phyloP scores from a whole-genome alignment of 2,113 vertebrate species.

The Neomonachus schauinslandi region DNA sequence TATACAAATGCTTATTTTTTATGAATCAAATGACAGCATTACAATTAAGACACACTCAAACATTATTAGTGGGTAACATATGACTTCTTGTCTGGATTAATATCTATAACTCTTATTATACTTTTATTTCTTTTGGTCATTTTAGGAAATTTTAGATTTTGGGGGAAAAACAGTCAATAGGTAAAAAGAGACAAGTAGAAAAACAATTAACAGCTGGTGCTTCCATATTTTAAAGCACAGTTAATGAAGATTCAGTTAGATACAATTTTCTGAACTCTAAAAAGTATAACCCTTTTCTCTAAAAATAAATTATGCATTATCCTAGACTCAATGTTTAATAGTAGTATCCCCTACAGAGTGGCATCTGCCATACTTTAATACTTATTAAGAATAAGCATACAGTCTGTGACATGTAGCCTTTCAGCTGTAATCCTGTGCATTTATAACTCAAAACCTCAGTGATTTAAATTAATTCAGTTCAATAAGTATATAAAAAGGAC shows the following conservation, averaged over 20 bases:
- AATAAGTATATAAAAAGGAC: background rate
- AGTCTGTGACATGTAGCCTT: background rate
- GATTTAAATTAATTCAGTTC: conserved; percentile 31
- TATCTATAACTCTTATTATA: background rate
- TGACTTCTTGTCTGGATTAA: background rate
- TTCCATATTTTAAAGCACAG: background rate
- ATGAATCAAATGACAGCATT: background rate
- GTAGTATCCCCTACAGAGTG: background rate
- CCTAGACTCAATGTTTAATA: background rate
- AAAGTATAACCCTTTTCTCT: background rate
- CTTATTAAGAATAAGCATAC: background rate
- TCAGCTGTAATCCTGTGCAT: background rate
- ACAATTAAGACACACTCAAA: background rate
- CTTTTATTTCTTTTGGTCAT: background rate
- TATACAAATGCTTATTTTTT: background rate
- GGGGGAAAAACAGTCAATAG: background rate
- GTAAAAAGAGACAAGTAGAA: background rate
- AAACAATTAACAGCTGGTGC: background rate
- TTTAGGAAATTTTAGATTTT: background rate
- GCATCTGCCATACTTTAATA: background rate
- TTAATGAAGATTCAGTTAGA: background rate
- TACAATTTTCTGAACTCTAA: background rate
- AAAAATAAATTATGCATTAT: background rate
- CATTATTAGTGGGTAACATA: background rate
- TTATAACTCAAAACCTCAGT: background rate